These are phyloP conservation scores for Spisula solida DNA, from an alignment of 2,888 invertebrate species.

Conservation along the genomic window DNA sequence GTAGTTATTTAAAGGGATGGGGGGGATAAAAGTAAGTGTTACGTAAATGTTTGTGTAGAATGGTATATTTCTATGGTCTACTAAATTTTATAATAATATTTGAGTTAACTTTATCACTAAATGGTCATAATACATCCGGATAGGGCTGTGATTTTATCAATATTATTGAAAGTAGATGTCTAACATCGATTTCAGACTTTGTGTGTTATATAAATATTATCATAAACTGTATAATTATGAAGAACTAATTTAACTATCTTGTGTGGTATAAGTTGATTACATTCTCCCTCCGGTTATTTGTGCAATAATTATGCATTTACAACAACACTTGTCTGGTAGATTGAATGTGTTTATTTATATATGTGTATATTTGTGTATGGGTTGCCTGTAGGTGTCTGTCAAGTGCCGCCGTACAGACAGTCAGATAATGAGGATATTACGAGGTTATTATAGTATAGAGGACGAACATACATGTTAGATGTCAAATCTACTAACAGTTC, in stretches of 20 bases:
- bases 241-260: neutral
- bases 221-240: neutral
- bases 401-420: neutral
- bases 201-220: slow-evolving; percentile 3
- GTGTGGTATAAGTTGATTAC: neutral
- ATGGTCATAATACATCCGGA: neutral
- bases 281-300: neutral
- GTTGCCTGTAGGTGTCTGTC: neutral
- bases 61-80: neutral
- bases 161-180: neutral
- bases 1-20: too few species aligned
- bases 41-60: neutral
- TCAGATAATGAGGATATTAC: slow-evolving; percentile 20
- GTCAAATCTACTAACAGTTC: slow-evolving; percentile 6
- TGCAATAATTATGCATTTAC: slow-evolving; percentile 6
- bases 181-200: neutral
- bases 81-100: neutral
- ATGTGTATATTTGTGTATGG: neutral
- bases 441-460: neutral
- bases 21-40: neutral
- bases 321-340: neutral
- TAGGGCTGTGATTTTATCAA: neutral
- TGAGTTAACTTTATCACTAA: neutral
- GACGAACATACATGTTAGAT: neutral
- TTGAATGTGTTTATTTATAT: neutral